Evolutionary conservation across 2,888 invertebrate genomes (phyloP).

Genomic region (Melanostoma mellinum): DNA sequence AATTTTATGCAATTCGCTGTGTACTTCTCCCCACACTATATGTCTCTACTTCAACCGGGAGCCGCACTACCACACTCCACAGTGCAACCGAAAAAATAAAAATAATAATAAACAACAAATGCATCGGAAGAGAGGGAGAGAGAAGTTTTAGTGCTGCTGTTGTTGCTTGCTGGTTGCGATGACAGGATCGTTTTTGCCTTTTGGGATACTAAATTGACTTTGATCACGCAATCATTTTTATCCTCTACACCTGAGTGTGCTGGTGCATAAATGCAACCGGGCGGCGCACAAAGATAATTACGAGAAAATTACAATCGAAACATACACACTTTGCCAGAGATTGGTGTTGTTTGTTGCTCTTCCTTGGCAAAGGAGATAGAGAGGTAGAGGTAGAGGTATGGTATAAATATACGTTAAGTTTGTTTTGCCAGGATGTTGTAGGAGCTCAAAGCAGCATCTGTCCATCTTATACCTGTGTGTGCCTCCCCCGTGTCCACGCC

Average conservation of each 20-base stretch:
- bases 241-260: constrained; percentile 64
- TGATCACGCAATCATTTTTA: constrained; percentile 81
- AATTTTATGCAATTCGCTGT: constrained; percentile 67
- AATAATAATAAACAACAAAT: constrained; percentile 57
- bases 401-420: constrained; percentile 27
- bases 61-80: constrained; percentile 16
- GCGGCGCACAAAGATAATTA: constrained; percentile 68
- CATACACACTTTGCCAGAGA: constrained; percentile 59
- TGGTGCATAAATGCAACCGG: constrained; percentile 34
- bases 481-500: not conserved
- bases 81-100: constrained; percentile 15
- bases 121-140: constrained; percentile 47
- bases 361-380: constrained; percentile 8
- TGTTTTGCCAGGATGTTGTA: constrained; percentile 55
- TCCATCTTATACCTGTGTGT: constrained; percentile 45
- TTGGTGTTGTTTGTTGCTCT: constrained; percentile 27
- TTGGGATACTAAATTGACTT: constrained; percentile 80
- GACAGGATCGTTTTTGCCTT: constrained; percentile 72
- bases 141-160: constrained; percentile 65
- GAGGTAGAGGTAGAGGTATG: not conserved
- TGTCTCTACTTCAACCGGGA: constrained; percentile 51
- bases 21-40: constrained; percentile 37
- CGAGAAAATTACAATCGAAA: constrained; percentile 72
- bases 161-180: constrained; percentile 41
- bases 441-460: constrained; percentile 65